Conservation (phyloP, 2,113 vertebrate genomes). For the Peromyscus leucopus region DNA sequence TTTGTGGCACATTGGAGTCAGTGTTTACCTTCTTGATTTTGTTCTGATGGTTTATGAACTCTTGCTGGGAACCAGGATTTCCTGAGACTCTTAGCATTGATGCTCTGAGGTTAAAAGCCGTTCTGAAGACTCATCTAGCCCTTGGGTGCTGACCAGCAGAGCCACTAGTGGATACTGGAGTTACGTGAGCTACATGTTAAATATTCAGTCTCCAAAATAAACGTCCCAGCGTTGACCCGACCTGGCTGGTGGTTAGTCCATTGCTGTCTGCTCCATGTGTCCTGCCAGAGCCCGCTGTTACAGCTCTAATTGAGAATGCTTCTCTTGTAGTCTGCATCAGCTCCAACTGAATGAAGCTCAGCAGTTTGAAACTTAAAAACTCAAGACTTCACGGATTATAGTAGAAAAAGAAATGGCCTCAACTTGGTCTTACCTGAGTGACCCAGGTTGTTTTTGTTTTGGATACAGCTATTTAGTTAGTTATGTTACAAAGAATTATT, state of each 20-base stretch:
- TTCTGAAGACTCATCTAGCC: slow-evolving; percentile 73
- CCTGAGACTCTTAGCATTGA: slow-evolving; percentile 80
- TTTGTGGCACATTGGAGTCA: slow-evolving; percentile 85
- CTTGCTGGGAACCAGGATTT: slow-evolving; percentile 84
- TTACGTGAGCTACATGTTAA: slow-evolving; percentile 76
- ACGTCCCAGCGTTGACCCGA: neutral
- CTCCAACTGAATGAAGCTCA: slow-evolving; percentile 82
- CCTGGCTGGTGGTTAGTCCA: slow-evolving; percentile 66
- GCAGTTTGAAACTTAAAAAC: slow-evolving; percentile 84
- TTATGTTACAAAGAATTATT: slow-evolving; percentile 64
- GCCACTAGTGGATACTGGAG: slow-evolving; percentile 75
- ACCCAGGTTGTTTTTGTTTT: slow-evolving; percentile 42
- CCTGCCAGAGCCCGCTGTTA: slow-evolving; percentile 41
- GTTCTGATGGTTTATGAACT: slow-evolving; percentile 83
- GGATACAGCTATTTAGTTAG: slow-evolving; percentile 36
- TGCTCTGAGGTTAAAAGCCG: slow-evolving; percentile 83
- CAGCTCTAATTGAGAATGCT: neutral
- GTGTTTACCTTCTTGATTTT: slow-evolving; percentile 82
- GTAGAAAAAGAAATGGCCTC: slow-evolving; percentile 79
- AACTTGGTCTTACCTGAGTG: slow-evolving; percentile 75
- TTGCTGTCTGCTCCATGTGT: slow-evolving; percentile 80
- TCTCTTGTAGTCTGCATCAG: slow-evolving; percentile 60
- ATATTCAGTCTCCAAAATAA: slow-evolving; percentile 72
- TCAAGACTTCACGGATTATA: slow-evolving; percentile 80
- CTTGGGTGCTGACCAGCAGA: slow-evolving; percentile 76